These are phyloP conservation scores for Halictus quadricinctus DNA, from an alignment of 2,888 invertebrate genomes.

Conservation along the genomic window DNA sequence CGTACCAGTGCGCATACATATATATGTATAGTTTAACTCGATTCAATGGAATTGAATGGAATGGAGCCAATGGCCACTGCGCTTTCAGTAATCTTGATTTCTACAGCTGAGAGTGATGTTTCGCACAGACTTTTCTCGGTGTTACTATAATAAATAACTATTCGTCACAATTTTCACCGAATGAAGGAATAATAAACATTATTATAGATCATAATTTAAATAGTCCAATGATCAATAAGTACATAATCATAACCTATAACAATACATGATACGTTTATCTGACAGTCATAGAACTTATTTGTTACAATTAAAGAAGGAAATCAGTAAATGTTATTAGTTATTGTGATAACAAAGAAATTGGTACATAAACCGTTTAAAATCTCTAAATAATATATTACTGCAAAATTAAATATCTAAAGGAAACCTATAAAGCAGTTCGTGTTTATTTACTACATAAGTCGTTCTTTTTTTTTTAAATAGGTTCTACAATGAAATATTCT, in stretches of 20 bases:
- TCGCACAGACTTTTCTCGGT: neutral
- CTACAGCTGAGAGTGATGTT: constrained; percentile 19
- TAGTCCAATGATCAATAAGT: constrained; percentile 5
- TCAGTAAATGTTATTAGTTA: neutral
- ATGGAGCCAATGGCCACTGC: constrained; percentile 25
- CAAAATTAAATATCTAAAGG: neutral
- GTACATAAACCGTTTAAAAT: neutral
- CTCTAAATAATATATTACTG: neutral
- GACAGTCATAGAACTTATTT: neutral
- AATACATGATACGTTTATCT: constrained; percentile 15
- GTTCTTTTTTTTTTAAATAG: constrained; percentile 19
- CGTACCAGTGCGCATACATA: neutral
- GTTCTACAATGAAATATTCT: constrained; percentile 84
- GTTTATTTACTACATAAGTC: neutral
- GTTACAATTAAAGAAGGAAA: neutral
- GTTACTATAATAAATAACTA: constrained; percentile 5
- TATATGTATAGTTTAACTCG: constrained; percentile 17
- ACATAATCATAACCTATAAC: constrained; percentile 54
- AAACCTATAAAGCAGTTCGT: neutral
- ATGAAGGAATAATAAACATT: neutral
- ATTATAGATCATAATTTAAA: neutral
- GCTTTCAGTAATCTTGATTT: constrained; percentile 23
- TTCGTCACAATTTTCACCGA: neutral
- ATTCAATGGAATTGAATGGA: neutral
- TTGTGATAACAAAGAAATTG: neutral